Evolutionary conservation across 2,888 invertebrate genomes (phyloP).

Genomic region (Philereme transversata): DNA sequence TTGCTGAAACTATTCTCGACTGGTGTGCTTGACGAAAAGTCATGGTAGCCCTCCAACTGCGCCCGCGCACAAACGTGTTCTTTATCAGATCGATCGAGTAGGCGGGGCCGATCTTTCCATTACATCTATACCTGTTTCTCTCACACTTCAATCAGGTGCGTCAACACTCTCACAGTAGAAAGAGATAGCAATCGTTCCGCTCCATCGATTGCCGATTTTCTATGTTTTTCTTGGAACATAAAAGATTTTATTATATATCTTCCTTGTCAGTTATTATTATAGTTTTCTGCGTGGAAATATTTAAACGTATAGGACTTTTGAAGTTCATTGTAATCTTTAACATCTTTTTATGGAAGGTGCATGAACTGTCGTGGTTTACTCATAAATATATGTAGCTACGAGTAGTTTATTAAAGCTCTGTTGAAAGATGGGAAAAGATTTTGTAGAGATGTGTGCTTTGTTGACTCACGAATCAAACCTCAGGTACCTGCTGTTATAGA

Average conservation of each 20-base stretch:
- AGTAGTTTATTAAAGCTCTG: not conserved
- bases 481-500: too few relatives aligned
- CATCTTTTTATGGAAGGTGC: not conserved
- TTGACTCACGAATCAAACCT: not conserved
- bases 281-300: not conserved
- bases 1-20: too few relatives aligned
- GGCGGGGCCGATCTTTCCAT: conserved; percentile 65
- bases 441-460: not conserved
- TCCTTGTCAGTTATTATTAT: not conserved
- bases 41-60: conserved; percentile 21
- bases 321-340: not conserved
- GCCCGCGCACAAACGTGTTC: conserved; percentile 56
- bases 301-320: not conserved
- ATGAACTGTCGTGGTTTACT: not conserved
- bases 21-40: conserved; percentile 5
- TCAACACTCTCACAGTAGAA: conserved; percentile 38
- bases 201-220: conserved; percentile 62
- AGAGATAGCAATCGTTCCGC: conserved; percentile 60
- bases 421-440: not conserved
- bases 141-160: conserved; percentile 38
- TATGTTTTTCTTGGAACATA: conserved; percentile 47
- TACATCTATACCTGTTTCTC: conserved; percentile 52
- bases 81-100: conserved; percentile 76
- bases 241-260: conserved; percentile 19
- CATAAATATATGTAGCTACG: not conserved